Conservation (phyloP, 1,140 invertebrate species). For the Proctacanthus coquilletti region DNA sequence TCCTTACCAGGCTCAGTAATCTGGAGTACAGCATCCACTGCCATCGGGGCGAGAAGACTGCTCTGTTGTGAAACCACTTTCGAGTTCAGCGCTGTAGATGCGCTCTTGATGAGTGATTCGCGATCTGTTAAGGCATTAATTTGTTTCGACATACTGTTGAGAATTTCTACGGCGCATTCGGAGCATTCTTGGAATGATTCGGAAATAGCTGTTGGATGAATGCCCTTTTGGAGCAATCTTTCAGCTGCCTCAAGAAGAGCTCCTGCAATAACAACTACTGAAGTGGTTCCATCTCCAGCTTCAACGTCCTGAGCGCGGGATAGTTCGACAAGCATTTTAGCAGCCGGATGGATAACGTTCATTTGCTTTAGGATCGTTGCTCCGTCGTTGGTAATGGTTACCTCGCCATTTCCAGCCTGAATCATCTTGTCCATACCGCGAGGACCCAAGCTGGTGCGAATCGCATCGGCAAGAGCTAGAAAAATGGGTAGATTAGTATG, state of each 20-base stretch:
- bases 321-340: conserved; percentile 98
- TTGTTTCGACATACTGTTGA: conserved; percentile 71
- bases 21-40: conserved; percentile 90
- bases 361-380: conserved; percentile 99
- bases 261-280: conserved; percentile 92
- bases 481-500: too few relatives aligned
- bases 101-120: conserved; percentile 80
- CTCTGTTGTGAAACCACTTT: conserved; percentile 99
- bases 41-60: conserved; percentile 83
- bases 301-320: conserved; percentile 98
- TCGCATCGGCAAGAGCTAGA: conserved; percentile 95
- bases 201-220: conserved; percentile 95
- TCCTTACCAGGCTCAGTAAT: conserved; percentile 50
- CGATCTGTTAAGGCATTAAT: conserved; percentile 79
- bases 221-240: conserved; percentile 82
- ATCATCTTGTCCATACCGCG: conserved; percentile 99
- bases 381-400: conserved; percentile 99
- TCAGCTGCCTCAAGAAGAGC: conserved; percentile 88
- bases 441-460: conserved; percentile 94
- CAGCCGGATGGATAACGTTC: conserved; percentile 96
- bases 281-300: conserved; percentile 98
- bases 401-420: conserved; percentile 91
- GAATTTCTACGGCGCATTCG: conserved; percentile 67
- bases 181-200: conserved; percentile 92
- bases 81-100: conserved; percentile 94